Percentiles rank a stretch among this genome's conserved stretches.
Conservation (phyloP, 2,888 invertebrate genomes). For the Rhagonycha fulva region DNA sequence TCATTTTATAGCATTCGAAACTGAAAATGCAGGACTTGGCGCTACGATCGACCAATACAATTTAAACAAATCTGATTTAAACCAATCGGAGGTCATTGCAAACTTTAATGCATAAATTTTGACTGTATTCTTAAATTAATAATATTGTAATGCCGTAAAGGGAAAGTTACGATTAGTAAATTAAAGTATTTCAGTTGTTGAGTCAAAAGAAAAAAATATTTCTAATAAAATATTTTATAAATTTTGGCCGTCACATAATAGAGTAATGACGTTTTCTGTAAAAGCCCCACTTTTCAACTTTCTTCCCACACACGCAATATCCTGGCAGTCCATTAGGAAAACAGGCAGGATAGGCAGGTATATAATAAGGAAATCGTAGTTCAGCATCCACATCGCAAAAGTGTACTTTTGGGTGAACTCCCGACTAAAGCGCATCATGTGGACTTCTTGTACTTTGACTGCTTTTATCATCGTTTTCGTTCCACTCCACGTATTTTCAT, state of each 20-base stretch:
- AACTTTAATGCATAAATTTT: neutral
- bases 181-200: neutral
- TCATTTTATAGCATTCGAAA: neutral
- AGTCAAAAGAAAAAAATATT: neutral
- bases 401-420: neutral
- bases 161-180: neutral
- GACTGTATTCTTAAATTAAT: neutral
- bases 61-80: neutral
- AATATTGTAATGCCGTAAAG: too few relatives aligned
- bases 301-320: constrained; percentile 16
- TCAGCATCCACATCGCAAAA: constrained; percentile 9
- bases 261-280: neutral
- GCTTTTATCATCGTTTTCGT: neutral
- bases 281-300: constrained; percentile 9
- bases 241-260: neutral
- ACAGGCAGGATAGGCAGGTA: constrained; percentile 21
- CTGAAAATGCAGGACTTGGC: neutral
- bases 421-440: neutral
- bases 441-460: neutral
- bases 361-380: constrained; percentile 19
- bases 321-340: constrained; percentile 17
- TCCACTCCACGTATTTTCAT: neutral
- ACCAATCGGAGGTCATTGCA: neutral
- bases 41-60: neutral
- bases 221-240: neutral